A percentile compares a stretch with the other conserved stretches of the same genome.
Evolutionary conservation across 2,113 vertebrate species (phyloP).

Genomic region (Cynocephalus volans): DNA sequence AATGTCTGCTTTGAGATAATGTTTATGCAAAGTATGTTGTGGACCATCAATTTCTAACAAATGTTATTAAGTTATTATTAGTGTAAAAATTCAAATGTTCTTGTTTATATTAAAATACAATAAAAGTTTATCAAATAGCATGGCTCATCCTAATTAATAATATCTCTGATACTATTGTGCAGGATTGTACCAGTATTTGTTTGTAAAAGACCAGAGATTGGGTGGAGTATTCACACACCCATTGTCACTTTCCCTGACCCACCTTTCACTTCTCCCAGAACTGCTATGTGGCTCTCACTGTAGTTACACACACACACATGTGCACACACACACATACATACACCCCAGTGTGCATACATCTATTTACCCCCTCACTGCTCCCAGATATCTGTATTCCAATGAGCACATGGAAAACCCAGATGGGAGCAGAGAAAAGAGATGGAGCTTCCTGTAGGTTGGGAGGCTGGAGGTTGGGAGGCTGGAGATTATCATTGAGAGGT

Average conservation of each 20-base stretch:
- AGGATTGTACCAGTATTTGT: background rate
- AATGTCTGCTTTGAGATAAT: background rate
- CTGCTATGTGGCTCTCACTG: background rate
- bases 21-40: background rate
- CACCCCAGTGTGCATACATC: background rate
- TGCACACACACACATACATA: background rate
- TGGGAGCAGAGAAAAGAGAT: background rate
- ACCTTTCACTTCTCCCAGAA: background rate
- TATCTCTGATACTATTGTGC: background rate
- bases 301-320: background rate
- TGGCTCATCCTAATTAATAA: background rate
- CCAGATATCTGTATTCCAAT: background rate
- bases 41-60: background rate
- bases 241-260: background rate
- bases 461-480: background rate
- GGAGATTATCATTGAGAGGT: background rate
- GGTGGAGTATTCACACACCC: background rate
- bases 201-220: background rate
- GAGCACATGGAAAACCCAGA: background rate
- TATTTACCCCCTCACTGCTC: background rate
- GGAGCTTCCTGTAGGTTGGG: background rate
- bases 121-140: constrained; percentile 30
- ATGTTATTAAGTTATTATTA: background rate
- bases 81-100: background rate
- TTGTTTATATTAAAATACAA: background rate